Evolutionary conservation across 2,888 invertebrate species (phyloP).

Genomic region (Isoperla grammatica): DNA sequence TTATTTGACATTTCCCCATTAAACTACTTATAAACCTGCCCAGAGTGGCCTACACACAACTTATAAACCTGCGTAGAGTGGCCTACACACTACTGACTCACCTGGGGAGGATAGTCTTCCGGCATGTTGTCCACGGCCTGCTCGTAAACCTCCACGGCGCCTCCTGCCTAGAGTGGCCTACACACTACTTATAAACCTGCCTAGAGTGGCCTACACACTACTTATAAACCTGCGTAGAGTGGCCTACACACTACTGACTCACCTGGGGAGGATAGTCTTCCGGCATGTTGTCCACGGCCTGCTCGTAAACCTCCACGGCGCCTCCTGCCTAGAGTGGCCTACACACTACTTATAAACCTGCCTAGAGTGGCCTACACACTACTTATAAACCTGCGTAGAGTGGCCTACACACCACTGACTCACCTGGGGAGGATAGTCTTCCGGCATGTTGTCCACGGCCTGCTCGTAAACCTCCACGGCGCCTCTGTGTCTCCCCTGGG

Average conservation of each 20-base stretch:
- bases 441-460: constrained; percentile 75
- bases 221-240: no score
- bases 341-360: no score
- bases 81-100: constrained; percentile 45
- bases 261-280: constrained; percentile 76
- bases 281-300: constrained; percentile 78
- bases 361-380: not conserved
- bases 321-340: no score
- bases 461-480: constrained; percentile 82
- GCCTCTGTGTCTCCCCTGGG: constrained; percentile 73
- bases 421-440: constrained; percentile 74
- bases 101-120: constrained; percentile 73
- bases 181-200: no score
- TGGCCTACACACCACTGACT: constrained; percentile 41
- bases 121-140: constrained; percentile 81
- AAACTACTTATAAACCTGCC: no score
- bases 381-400: not conserved
- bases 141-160: constrained; percentile 79
- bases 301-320: constrained; percentile 63
- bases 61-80: not conserved
- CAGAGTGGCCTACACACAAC: no score
- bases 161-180: no score
- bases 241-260: constrained; percentile 36
- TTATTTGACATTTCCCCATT: no score
- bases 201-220: constrained; percentile 76